Evolutionary conservation across 2,797 vertebrate species (phyloP).

Genomic region (Myiotriccus ornatus): DNA sequence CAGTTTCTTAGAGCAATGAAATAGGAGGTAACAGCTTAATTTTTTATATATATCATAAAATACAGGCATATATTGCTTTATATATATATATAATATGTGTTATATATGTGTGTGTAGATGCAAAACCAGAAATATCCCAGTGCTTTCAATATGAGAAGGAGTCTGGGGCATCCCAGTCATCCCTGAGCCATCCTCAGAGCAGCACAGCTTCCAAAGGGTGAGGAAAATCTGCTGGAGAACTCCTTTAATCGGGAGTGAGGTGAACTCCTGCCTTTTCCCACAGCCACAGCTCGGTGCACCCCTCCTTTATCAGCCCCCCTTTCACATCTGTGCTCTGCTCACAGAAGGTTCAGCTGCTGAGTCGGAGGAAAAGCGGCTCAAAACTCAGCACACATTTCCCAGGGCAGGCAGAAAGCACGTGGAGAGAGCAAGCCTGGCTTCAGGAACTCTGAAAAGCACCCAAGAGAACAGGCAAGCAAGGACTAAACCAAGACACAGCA

Average conservation of each 20-base stretch:
- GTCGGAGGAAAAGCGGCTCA: background rate
- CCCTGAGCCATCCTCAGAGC: background rate
- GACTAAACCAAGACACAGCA: background rate
- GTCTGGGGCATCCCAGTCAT: background rate
- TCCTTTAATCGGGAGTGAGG: background rate
- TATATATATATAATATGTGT: background rate
- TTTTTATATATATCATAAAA: background rate
- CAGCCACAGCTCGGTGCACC: background rate
- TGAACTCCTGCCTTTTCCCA: background rate
- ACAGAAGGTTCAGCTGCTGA: background rate
- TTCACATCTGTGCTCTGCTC: background rate
- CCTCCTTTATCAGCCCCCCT: background rate
- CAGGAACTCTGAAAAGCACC: background rate
- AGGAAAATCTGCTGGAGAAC: background rate
- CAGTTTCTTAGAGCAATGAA: background rate
- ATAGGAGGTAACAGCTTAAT: background rate
- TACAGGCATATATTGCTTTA: rapidly evolving
- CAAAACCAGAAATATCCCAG: background rate
- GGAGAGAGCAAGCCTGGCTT: background rate
- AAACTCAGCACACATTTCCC: background rate
- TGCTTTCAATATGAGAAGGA: background rate
- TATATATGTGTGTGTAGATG: no score
- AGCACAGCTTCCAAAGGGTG: background rate
- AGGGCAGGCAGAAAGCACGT: background rate
- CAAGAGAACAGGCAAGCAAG: background rate